Base-by-base conservation (phyloP, 2,113 vertebrate species). In the Poecilia latipinna region DNA sequence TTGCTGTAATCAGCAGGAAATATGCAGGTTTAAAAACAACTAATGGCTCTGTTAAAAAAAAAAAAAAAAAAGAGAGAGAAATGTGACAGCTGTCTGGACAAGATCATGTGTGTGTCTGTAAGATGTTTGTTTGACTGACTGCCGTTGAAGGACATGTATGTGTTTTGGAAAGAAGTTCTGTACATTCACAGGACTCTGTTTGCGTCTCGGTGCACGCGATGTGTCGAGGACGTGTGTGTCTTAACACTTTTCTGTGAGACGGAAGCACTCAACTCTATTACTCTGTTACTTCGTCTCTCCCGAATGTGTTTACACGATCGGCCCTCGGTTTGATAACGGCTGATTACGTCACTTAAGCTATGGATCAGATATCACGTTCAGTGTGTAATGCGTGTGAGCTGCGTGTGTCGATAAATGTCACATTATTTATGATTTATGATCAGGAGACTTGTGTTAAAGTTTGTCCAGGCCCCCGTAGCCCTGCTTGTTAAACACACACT, bases 1-100 rank as follows among this genome's bases (percentile, higher is more conserved):
- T 97, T 96, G 93, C 95, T 96, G 92, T 97, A 98, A 97, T 98
- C 96, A 97, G 95, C 93, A 96, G 94, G 95, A 96, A 97, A 97
- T 95, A 96, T 94, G 95, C 95, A 94, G 92, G 87, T 92, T 94
- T 95, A 91, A 96, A 95, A 93, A 93, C 93, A 91, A 86, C 94
- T 97, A 95, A 96, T 96, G 94, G 93, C 92, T 92, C 91, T 88
- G 89, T 93, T 61, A 48, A 78, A 70, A 62, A 29, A 28, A 28
- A 28, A 28, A 29, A 76, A 70, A 70, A 70, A 70, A 31, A 63
- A 62, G 80, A 81, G 74, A 65, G 68, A 65, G 67, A 65, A 85
- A 86, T 73, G 78, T 86, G 85, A 85, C 26, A 32, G 60, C 73
- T 84, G 84, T 77, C 64, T 42, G 82, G 60, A 67, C 84, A 61